phyloP scores from a whole-genome alignment of 2,113 vertebrate genomes.

The Coptodon bakossiorum region DNA sequence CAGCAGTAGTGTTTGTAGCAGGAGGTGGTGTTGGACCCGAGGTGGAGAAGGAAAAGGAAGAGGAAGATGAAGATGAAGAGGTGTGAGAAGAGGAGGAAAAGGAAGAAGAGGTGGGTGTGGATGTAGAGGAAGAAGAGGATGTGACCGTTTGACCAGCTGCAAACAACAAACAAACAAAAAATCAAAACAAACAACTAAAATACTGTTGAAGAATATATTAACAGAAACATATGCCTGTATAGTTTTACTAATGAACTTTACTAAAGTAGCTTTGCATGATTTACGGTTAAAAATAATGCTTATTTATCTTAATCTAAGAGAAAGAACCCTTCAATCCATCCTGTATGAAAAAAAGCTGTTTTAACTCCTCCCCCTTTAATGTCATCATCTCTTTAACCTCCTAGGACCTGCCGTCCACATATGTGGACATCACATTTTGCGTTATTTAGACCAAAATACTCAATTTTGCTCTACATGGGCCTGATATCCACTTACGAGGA shows the following conservation, averaged over 20 bases:
- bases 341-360: neutral
- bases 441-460: no score
- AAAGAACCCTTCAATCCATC: neutral
- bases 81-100: constrained; percentile 41
- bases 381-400: neutral
- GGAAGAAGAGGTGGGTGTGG: constrained; percentile 9
- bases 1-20: neutral
- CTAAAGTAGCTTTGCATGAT: neutral
- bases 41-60: constrained; percentile 45
- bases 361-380: neutral
- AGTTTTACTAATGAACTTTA: neutral
- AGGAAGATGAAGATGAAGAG: constrained; percentile 36
- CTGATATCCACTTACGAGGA: no score
- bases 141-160: constrained; percentile 51
- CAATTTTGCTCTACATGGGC: no score
- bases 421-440: no score
- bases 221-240: neutral
- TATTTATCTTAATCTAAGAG: neutral
- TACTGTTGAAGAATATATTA: neutral
- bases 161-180: neutral
- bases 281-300: neutral
- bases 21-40: constrained; percentile 30
- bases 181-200: neutral
- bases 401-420: no score
- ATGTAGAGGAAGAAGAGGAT: constrained; percentile 28